Base-by-base conservation (phyloP, 92 coral and sea anemone genomes). In the Pocillopora meandrina region DNA sequence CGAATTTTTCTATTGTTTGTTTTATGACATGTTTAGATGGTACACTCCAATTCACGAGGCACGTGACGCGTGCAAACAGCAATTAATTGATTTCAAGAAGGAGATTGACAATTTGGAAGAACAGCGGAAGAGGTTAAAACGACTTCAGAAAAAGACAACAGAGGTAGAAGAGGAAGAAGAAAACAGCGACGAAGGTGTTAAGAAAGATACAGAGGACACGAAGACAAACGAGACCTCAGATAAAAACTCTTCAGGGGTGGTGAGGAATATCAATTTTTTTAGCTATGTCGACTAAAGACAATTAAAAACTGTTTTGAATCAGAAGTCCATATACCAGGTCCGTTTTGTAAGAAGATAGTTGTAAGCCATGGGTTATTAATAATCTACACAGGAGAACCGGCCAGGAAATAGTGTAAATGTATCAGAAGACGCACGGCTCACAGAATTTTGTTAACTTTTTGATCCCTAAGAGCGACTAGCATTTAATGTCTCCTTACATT, bases 1-100 rank as follows among this genome's bases (percentile, higher is more conserved):
- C 12, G 7, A 70, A 1, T 70, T 6, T 59, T 16, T 34, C 2
- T 31, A 33, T 70, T n/a, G 23, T 70, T 70, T 56, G 71, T 62
- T 31, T n/a, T 21, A 34, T 63, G 61, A 20, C 58, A 17, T 21
- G 58, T 14, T 6, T 60, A 92, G 98, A 56, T 96, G 99, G 99
- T 83, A 87, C 63, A 96, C 99, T 12, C 82, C 95, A 14, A 93
- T 96, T 31, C 99, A 96, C 87, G 95, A 94, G 83, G 98, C 94
- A 3, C 85, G 91, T 79, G 95, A 95, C 75, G 82, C 90, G 34
- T 93, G 95, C 14, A 74, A 86, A 16, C 75, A 84, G 49, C 90
- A 87, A 56, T 61, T 96, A 20, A 86, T 90, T 9, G 92, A 76
- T 36, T 84, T 95, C 47, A 92, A 78, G 74, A 85, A 83, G 33